Conservation (phyloP, 2,113 vertebrate species). For the Zapus hudsonius region DNA sequence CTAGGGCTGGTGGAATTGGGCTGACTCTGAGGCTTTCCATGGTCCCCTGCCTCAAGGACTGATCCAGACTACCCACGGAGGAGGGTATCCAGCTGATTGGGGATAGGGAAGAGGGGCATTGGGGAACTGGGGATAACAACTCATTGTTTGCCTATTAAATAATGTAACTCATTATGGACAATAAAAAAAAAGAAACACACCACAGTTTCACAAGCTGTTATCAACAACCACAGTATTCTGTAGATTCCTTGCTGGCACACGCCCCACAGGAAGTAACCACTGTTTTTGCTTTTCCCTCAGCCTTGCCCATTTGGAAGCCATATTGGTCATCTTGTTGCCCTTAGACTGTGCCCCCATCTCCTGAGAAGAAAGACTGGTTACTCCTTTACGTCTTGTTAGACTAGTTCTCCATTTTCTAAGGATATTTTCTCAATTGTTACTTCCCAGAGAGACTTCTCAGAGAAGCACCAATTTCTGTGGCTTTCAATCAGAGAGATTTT, state of each 20-base stretch:
- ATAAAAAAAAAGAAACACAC: constrained; percentile 15
- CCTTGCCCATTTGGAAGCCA: background rate
- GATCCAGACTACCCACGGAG: too few relatives aligned
- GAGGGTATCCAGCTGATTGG: too few relatives aligned
- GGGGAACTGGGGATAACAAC: too few relatives aligned
- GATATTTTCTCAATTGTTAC: background rate
- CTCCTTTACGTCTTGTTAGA: background rate
- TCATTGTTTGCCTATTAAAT: too few relatives aligned
- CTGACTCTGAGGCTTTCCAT: too few relatives aligned
- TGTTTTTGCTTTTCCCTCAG: background rate
- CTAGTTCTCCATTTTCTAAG: background rate
- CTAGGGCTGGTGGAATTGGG: too few relatives aligned
- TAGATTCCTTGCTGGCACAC: background rate
- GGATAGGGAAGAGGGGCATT: too few relatives aligned
- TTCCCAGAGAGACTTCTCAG: background rate
- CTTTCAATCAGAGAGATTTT: background rate
- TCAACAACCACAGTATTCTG: background rate
- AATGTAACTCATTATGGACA: too few relatives aligned
- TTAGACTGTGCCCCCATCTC: background rate
- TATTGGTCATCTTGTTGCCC: background rate
- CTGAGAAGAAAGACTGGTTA: background rate
- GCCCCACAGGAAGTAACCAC: background rate
- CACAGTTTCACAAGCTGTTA: background rate
- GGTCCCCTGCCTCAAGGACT: too few relatives aligned
- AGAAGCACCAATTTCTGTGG: background rate